Evolutionary conservation across 2,113 vertebrate genomes (phyloP).

Genomic region (Peromyscus californicus): DNA sequence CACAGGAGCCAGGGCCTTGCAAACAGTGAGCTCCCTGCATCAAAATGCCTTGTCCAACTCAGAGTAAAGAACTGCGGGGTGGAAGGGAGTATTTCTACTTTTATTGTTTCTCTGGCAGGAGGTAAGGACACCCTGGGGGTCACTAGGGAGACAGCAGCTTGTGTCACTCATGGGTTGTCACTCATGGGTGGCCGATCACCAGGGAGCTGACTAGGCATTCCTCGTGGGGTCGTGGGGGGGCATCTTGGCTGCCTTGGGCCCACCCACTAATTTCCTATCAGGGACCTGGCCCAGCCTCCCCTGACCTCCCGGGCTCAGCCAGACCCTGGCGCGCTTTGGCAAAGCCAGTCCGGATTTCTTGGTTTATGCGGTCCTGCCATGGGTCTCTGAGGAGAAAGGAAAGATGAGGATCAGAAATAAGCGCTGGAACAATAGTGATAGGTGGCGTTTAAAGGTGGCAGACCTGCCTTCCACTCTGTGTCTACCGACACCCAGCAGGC

Average conservation of each 20-base stretch:
- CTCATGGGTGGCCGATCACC: neutral
- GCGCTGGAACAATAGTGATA: neutral
- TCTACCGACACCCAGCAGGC: neutral
- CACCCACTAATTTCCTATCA: neutral
- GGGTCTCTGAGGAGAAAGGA: slow-evolving; percentile 86
- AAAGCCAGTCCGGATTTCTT: slow-evolving; percentile 93
- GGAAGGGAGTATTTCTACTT: neutral
- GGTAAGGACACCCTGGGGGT: neutral
- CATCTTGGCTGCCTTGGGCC: neutral
- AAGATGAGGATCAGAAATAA: neutral
- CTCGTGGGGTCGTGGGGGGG: neutral
- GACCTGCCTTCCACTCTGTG: neutral
- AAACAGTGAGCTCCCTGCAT: neutral
- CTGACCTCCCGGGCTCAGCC: neutral
- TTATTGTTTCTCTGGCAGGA: slow-evolving; percentile 45
- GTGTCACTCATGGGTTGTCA: fast-evolving
- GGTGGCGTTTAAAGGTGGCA: no score
- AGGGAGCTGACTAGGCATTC: neutral
- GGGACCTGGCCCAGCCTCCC: neutral
- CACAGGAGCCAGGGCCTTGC: neutral
- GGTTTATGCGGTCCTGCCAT: slow-evolving; percentile 92
- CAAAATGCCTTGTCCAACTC: neutral
- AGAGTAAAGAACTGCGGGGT: neutral
- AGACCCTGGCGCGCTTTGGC: slow-evolving; percentile 85
- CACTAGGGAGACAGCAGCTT: neutral